Evolutionary conservation across 2,797 vertebrate species (phyloP), one percentile per base, ranked within the genome.

Genomic region (Alauda arvensis): DNA sequence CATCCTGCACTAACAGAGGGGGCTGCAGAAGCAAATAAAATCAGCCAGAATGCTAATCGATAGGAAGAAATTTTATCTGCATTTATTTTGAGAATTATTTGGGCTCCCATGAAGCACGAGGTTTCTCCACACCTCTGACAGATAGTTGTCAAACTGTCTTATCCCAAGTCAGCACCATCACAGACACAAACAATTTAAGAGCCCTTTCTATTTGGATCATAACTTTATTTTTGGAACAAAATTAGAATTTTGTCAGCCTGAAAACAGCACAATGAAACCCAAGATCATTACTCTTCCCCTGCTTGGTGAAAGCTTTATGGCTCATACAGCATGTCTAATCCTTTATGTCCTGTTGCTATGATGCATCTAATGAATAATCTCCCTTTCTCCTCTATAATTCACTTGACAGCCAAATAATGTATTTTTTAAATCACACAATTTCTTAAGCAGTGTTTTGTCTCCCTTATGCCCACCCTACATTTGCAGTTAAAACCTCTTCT

Each of bases 291-390:
- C 71, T 90, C 83, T 85, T 94, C 21, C 74, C 33, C 46, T 90
- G 77, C 56, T 39, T 83, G 53, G 63, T 91, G 85, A 94, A 94
- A 87, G 90, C 72, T 95, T 93, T 91, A 91, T 91, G 67, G 83
- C 79, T 88, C 88, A 80, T 83, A 76, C 37, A 77, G 61, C 59
- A n/a, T 74, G 87, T 91, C 83, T 84, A 94, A 91, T 82, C 62
- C 72, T 91, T 94, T 91, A 85, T 83, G 87, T 78, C 83, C 85
- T 76, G 63, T 67, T 33, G 29, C 55, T 82, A 51, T 69, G 74
- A 93, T 77, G 79, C 77, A 91, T 91, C 87, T 83, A 90, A 91
- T 88, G 89, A 92, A 94, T 93, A 93, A 93, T 83, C 84, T 91
- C 83, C 61, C 55, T 82, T 88, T 92, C 69, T 85, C 81, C 85